Evolutionary conservation across 2,888 invertebrate genomes (phyloP), one percentile per base, ranked within the genome.

Genomic region (Tanytarsus gracilentus): DNA sequence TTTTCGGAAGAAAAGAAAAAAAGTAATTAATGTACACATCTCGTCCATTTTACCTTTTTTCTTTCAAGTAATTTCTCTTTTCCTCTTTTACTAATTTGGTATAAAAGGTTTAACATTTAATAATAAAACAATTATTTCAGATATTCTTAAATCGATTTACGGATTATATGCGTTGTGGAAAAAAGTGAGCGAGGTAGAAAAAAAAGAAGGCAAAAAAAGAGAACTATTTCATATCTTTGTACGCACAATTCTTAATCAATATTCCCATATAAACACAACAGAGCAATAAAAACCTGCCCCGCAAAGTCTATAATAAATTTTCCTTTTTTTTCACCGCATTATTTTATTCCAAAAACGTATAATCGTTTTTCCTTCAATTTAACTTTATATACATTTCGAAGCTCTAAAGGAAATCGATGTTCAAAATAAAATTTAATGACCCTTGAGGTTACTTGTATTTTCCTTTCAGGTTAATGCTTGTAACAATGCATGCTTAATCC

Each of bases 21-120:
- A 18, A 55, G 26, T 48, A 50, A 58, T 62, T 62, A 61, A 63
- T 64, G n/a, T n/a, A n/a, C n/a, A n/a, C n/a, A n/a, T 63, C 60
- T 58, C 58, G 44, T 16, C 21, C 40, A n/a, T n/a, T 27, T 25
- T 39, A 21, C 9, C 29, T 36, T 39, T 36, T 39, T 16, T 14
- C 18, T 48, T 58, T 25, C 29, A 30, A 27, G 14, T 16, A 49
- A 25, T 8, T 5, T n/a, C n/a, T n/a, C 14, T 40, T 40, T 40
- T n/a, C 14, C 11, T 16, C n/a, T 40, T 40, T n/a, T n/a, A n/a
- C n/a, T n/a, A n/a, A n/a, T n/a, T n/a, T n/a, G n/a, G n/a, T n/a
- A n/a, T n/a, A n/a, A n/a, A n/a, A n/a, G n/a, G n/a, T n/a, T n/a
- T n/a, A n/a, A n/a, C n/a, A n/a, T n/a, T n/a, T n/a, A n/a, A n/a